Percentiles rank a stretch among this genome's conserved stretches.
These are phyloP conservation scores for Acleris cristana DNA, from an alignment of 2,888 invertebrate species.

Conservation along the genomic window DNA sequence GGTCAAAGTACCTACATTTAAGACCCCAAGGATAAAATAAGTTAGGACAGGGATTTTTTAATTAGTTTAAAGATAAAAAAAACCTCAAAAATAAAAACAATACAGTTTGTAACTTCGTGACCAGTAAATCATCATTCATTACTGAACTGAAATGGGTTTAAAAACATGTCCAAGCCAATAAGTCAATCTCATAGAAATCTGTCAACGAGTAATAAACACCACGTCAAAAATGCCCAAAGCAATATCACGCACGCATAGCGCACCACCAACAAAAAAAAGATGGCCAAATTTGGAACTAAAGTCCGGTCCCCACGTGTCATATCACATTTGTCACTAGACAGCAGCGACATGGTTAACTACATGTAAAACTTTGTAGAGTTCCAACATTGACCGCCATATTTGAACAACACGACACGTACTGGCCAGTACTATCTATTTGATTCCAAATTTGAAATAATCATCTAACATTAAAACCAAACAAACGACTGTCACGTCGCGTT, in stretches of 20 bases:
- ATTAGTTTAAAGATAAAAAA: no score
- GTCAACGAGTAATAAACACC: slow-evolving; percentile 1
- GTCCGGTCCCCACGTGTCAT: neutral
- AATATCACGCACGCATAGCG: slow-evolving; percentile 27
- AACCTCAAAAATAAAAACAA: no score
- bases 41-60: no score
- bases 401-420: slow-evolving; percentile 36
- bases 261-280: slow-evolving; percentile 8
- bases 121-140: no score
- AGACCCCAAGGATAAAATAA: no score
- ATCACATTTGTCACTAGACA: neutral
- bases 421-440: slow-evolving; percentile 28
- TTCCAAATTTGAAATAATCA: slow-evolving; percentile 36
- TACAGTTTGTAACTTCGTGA: no score
- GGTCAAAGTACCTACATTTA: no score
- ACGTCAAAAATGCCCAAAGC: slow-evolving; percentile 16
- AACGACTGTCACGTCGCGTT: slow-evolving; percentile 60
- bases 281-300: slow-evolving; percentile 12
- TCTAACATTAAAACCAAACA: slow-evolving; percentile 56
- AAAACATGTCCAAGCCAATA: no score
- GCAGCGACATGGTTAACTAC: slow-evolving; percentile 9
- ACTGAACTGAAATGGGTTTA: no score
- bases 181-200: no score
- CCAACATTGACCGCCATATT: slow-evolving; percentile 16
- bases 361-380: slow-evolving; percentile 2